Evolutionary conservation across 1,140 invertebrate species (phyloP).

Genomic region (Harpegnathos saltator): DNA sequence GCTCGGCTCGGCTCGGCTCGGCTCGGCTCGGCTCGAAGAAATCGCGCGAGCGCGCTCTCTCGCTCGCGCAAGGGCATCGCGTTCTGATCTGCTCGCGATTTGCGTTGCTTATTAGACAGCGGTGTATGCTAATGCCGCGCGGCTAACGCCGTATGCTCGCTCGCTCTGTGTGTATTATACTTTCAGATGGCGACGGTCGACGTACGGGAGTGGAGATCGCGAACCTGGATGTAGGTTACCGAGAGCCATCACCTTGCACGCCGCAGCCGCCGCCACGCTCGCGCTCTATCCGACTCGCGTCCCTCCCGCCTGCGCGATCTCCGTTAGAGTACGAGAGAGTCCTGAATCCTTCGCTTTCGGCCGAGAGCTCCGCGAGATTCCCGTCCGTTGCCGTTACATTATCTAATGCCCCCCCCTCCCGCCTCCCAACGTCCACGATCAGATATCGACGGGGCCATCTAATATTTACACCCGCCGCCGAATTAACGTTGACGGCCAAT

Average conservation of each 20-base stretch:
- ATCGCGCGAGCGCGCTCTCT: conserved; percentile 14
- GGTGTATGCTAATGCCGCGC: conserved; percentile 72
- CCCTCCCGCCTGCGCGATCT: conserved; percentile 38
- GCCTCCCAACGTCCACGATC: too few relatives aligned
- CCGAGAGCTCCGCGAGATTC: too few relatives aligned
- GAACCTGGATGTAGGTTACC: conserved; percentile 63
- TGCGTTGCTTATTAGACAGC: conserved; percentile 79
- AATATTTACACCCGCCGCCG: too few relatives aligned
- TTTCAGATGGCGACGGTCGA: conserved; percentile 77
- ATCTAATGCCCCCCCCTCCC: too few relatives aligned
- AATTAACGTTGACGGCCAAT: too few relatives aligned
- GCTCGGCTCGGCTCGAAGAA: neutral
- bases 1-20: neutral
- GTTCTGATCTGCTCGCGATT: conserved; percentile 68
- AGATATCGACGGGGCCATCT: too few relatives aligned
- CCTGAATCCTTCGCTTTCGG: neutral
- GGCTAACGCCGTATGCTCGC: conserved; percentile 62
- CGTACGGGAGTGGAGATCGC: conserved; percentile 68
- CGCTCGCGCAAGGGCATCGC: conserved; percentile 45
- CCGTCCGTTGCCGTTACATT: too few relatives aligned
- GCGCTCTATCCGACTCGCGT: conserved; percentile 21
- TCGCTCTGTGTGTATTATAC: conserved; percentile 73
- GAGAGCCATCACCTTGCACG: conserved; percentile 17
- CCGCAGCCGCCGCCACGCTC: neutral
- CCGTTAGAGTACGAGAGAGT: conserved; percentile 40